phyloP scores from a whole-genome alignment of 2,888 invertebrate genomes.

The Laothoe populi region DNA sequence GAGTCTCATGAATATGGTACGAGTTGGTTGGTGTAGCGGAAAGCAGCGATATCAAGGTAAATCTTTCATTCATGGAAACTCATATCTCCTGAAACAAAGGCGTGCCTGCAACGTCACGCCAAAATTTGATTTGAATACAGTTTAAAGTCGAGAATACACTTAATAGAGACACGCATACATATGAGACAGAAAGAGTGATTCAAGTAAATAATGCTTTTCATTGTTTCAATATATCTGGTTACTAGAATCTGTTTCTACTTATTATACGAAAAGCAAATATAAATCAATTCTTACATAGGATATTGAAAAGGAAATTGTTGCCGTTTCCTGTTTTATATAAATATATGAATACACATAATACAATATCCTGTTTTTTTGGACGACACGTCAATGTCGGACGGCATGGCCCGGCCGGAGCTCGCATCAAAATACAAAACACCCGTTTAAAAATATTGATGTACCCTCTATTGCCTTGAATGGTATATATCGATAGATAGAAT shows the following conservation, averaged over 20 bases:
- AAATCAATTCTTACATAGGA: too few species aligned
- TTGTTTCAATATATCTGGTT: too few species aligned
- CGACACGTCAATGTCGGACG: conserved; percentile 48
- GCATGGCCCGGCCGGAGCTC: conserved; percentile 37
- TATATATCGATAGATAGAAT: not conserved
- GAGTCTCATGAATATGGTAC: conserved; percentile 30
- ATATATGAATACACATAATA: conserved; percentile 30
- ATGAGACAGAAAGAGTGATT: too few species aligned
- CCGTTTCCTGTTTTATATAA: conserved; percentile 11
- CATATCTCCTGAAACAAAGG: conserved; percentile 15
- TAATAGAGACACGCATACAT: too few species aligned
- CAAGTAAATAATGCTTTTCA: too few species aligned
- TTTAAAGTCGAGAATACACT: not conserved
- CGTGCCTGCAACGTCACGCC: not conserved
- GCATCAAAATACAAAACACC: conserved; percentile 51
- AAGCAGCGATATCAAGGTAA: conserved; percentile 39
- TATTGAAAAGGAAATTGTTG: not conserved
- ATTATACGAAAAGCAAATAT: too few species aligned
- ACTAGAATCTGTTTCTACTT: too few species aligned
- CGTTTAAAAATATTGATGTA: conserved; percentile 55
- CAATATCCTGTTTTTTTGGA: conserved; percentile 30
- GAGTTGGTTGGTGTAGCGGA: conserved; percentile 27
- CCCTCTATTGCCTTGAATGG: conserved; percentile 36
- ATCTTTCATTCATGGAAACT: conserved; percentile 41
- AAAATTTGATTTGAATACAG: not conserved